phyloP scores from a whole-genome alignment of 2,113 vertebrate genomes.

The Gavia stellata region DNA sequence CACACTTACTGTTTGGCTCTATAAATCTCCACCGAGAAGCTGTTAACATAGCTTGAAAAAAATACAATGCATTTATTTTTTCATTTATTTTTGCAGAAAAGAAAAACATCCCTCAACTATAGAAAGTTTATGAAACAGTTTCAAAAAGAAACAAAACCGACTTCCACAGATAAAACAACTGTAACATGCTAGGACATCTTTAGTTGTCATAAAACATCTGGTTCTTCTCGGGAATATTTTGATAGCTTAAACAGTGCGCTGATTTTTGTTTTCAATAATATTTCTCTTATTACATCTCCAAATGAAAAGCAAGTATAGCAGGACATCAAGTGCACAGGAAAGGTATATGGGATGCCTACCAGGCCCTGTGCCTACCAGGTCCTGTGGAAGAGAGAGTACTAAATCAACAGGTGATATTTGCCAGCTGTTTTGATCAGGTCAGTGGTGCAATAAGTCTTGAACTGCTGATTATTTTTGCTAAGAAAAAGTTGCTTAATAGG shows the following conservation, averaged over 20 bases:
- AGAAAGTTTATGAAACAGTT: background rate
- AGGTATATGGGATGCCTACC: background rate
- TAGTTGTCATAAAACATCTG: background rate
- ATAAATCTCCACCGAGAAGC: background rate
- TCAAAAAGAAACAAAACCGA: background rate
- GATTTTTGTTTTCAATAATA: background rate
- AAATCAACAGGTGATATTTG: background rate
- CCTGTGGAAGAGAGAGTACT: background rate
- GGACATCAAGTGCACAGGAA: background rate
- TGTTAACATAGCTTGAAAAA: background rate
- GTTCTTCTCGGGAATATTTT: background rate
- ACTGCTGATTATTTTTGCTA: background rate
- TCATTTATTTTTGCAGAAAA: background rate
- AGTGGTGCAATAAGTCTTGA: background rate
- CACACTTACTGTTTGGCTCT: background rate
- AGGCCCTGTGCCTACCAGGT: background rate
- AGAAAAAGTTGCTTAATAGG: background rate
- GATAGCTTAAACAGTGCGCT: background rate
- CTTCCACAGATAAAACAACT: background rate
- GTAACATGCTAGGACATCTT: background rate
- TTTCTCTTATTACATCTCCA: background rate
- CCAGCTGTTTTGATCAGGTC: background rate
- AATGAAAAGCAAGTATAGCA: background rate
- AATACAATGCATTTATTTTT: background rate
- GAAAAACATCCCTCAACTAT: background rate